phyloP scores from a whole-genome alignment of 2,888 invertebrate species.

The Lasioglossum morio region DNA sequence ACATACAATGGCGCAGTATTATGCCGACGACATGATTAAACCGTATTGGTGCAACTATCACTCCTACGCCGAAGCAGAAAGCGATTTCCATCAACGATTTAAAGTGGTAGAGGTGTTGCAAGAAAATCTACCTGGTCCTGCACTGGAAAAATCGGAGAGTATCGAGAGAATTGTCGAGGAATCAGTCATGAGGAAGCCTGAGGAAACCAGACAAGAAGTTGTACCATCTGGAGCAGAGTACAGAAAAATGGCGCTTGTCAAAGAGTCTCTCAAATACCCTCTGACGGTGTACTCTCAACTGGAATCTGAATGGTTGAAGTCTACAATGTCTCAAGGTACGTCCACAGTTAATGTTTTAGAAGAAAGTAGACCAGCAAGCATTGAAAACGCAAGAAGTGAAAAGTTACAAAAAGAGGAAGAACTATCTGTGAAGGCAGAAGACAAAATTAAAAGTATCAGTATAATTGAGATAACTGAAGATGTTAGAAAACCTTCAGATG shows the following conservation, averaged over 20 bases:
- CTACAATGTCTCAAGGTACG: constrained; percentile 15
- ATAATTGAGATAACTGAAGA: not conserved
- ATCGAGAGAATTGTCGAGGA: constrained; percentile 78
- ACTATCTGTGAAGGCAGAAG: not conserved
- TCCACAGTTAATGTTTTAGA: not conserved
- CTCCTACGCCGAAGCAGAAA: constrained; percentile 76
- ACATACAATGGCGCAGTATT: not conserved
- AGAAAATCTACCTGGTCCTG: constrained; percentile 56
- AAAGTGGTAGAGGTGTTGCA: constrained; percentile 74
- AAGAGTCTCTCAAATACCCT: constrained; percentile 69
- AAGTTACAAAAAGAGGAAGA: not conserved
- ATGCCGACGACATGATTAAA: constrained; percentile 73
- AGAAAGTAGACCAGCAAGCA: not conserved
- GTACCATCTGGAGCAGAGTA: constrained; percentile 40
- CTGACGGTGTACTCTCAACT: constrained; percentile 59
- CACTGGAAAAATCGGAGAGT: constrained; percentile 57
- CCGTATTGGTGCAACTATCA: constrained; percentile 79
- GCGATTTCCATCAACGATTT: constrained; percentile 75
- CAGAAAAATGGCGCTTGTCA: constrained; percentile 58
- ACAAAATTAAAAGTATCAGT: not conserved
- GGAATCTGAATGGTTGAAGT: constrained; percentile 68
- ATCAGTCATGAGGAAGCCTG: constrained; percentile 74
- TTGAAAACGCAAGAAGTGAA: not conserved
- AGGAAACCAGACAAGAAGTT: not conserved
- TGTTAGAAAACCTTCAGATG: not conserved